Base-by-base conservation (phyloP, 1,140 invertebrate species). In the Meloidogyne floridensis region DNA sequence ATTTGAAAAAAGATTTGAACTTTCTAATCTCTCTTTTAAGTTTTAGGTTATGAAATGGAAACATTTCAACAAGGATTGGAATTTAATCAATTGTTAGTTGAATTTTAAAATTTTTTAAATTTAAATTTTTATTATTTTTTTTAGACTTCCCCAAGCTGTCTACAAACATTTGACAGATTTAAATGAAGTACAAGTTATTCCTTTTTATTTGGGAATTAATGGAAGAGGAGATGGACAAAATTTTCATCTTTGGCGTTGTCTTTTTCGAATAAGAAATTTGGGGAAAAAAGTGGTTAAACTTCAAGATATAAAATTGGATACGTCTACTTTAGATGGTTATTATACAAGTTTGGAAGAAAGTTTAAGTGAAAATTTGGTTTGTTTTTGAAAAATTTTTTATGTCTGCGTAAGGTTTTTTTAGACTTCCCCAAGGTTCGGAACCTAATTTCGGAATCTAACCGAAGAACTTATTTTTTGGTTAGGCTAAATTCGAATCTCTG, bases 131-230 rank as follows among this genome's bases (percentile, higher is more conserved):
- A 56, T 56, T 32, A 54, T 76, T 59, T 59, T 65, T 65, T n/a
- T 11, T 11, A 54, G 59, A 56, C 69, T 77, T 77, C 77, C 77
- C 3, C 18, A 65, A 42, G 77, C 65, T 11, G 42, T 79, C 8
- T 65, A 53, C 10, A 79, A 71, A 47, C 77, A 79, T 13, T 32
- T 51, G 5, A 71, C 77, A 11, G 65, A 79, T 10, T 72, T 20
- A 32, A 20, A 71, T 32, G 56, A 79, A 79, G 77, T 79, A 20
- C 77, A 79, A 71, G 56, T 79, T 11, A 42, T 69, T 72, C 69
- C 65, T 15, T 79, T 72, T 51, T 65, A 79, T 32, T 79, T 79
- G 59, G 77, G 77, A 69, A 32, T 59, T 4, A 20, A 78, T 72
- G 77, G 77, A 9, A 72, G 51, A 69, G 8, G n/a, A 69, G 72